Conservation (phyloP, 2,797 vertebrate genomes). For the Yasuhikotakia modesta region DNA sequence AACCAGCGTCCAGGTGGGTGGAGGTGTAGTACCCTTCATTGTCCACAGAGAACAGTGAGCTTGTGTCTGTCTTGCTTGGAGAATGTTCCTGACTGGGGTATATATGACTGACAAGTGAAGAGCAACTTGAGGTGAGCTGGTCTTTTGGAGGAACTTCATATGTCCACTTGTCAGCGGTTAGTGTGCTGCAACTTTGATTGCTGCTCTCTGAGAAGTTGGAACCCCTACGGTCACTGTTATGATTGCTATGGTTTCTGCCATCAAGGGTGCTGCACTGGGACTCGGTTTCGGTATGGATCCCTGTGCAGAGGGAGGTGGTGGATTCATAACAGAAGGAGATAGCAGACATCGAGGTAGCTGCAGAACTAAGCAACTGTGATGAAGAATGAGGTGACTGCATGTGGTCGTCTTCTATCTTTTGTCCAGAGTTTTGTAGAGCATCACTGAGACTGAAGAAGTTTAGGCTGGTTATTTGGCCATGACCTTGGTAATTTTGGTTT, state of each 20-base stretch:
- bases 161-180: slow-evolving; percentile 72
- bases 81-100: slow-evolving; percentile 76
- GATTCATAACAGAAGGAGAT: slow-evolving; percentile 70
- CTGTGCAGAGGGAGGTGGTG: neutral
- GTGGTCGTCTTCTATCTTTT: slow-evolving; percentile 66
- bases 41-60: slow-evolving; percentile 77
- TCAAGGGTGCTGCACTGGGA: slow-evolving; percentile 69
- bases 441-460: slow-evolving; percentile 76
- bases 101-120: slow-evolving; percentile 71
- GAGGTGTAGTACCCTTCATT: slow-evolving; percentile 70
- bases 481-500: slow-evolving; percentile 71
- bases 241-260: slow-evolving; percentile 63
- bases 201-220: slow-evolving; percentile 70
- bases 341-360: slow-evolving; percentile 46
- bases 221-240: slow-evolving; percentile 68
- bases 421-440: slow-evolving; percentile 72
- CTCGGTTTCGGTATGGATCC: slow-evolving; percentile 65
- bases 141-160: slow-evolving; percentile 67
- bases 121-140: slow-evolving; percentile 65
- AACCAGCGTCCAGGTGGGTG: slow-evolving; percentile 62
- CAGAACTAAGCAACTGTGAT: slow-evolving; percentile 66
- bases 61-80: slow-evolving; percentile 67
- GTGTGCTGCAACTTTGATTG: slow-evolving; percentile 61
- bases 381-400: slow-evolving; percentile 64
- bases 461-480: slow-evolving; percentile 72